These are phyloP conservation scores for Muraenolepis orangiensis DNA, from an alignment of 2,797 vertebrate genomes.

Conservation along the genomic window DNA sequence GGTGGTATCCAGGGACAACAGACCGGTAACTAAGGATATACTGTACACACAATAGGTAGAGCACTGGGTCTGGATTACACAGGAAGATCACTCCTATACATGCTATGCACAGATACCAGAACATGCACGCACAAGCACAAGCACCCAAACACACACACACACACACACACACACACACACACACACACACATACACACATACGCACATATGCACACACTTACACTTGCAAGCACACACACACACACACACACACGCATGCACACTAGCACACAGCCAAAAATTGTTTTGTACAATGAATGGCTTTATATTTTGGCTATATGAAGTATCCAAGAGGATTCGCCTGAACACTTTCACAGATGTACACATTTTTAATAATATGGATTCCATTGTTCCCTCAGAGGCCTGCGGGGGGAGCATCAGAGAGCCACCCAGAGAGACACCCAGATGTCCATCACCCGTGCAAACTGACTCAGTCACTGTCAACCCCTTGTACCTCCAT, in stretches of 20 bases:
- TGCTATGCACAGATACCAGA: not conserved
- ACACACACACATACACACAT: not conserved
- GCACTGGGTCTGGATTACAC: not conserved
- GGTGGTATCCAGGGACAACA: not conserved
- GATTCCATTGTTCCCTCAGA: not conserved
- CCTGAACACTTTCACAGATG: not conserved
- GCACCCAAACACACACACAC: not conserved
- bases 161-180: not conserved
- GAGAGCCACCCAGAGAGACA: constrained; percentile 30
- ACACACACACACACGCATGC: constrained; percentile 25
- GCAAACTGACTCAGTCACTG: constrained; percentile 61
- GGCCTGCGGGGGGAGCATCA: not conserved
- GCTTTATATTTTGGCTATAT: constrained; percentile 30
- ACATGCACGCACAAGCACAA: not conserved
- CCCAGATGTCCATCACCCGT: constrained; percentile 54
- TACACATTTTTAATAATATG: not conserved
- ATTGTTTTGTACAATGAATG: not conserved
- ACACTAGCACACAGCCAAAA: constrained; percentile 14
- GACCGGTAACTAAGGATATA: not conserved
- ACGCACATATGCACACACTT: constrained; percentile 8
- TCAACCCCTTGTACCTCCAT: constrained; percentile 15
- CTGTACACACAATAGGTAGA: not conserved
- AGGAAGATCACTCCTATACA: not conserved
- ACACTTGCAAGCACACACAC: not conserved
- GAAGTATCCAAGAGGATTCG: constrained; percentile 6